Conservation (phyloP, 53 echinoderm and acorn worm species). For the Actinopyga echinites region DNA sequence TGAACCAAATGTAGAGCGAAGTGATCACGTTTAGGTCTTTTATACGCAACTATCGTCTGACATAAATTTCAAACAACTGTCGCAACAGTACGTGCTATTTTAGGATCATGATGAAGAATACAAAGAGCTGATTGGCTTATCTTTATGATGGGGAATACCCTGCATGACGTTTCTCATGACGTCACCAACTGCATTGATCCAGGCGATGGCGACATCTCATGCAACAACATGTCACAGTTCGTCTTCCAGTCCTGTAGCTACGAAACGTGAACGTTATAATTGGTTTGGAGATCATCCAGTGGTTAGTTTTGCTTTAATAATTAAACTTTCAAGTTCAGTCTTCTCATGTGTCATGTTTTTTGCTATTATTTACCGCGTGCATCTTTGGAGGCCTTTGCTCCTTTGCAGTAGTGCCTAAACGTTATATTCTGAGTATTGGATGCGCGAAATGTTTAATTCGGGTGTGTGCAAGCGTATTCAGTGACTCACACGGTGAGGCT, state of each 20-base stretch:
- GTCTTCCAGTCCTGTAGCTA: neutral
- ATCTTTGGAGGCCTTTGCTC: too few relatives aligned
- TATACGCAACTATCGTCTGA: neutral
- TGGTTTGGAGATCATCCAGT: constrained; percentile 84
- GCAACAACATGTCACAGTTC: too few relatives aligned
- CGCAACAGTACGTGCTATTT: neutral
- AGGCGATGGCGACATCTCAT: too few relatives aligned
- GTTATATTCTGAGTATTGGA: neutral
- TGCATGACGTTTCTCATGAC: neutral
- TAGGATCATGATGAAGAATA: neutral
- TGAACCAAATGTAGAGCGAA: too few relatives aligned
- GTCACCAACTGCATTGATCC: too few relatives aligned
- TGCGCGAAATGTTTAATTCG: constrained; percentile 13
- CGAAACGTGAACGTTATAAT: constrained; percentile 57
- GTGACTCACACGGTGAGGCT: too few relatives aligned
- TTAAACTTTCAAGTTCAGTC: neutral
- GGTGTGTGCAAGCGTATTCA: too few relatives aligned
- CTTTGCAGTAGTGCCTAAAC: neutral
- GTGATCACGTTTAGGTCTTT: neutral
- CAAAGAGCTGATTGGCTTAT: neutral
- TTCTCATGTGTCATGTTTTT: too few relatives aligned
- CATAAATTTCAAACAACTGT: neutral
- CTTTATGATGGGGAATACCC: neutral
- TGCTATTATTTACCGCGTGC: too few relatives aligned
- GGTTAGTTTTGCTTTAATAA: constrained; percentile 41